Conservation (phyloP, 92 coral and sea anemone genomes). For the Paragorgia papillata region DNA sequence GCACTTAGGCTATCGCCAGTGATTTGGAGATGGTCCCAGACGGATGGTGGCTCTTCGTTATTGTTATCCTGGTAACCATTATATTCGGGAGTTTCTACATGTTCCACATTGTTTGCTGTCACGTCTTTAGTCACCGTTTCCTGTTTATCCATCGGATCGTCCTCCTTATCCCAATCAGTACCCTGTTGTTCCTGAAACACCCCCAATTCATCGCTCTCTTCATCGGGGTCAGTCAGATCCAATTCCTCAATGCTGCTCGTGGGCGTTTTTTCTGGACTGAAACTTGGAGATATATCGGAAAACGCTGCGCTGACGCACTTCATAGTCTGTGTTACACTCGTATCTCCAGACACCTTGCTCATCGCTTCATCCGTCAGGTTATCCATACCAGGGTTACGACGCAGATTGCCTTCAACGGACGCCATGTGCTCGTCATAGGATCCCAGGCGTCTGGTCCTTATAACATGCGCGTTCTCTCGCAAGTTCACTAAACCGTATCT, state of each 20-base stretch:
- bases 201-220: constrained; percentile 1
- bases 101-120: no score
- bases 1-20: neutral
- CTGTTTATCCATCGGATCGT: neutral
- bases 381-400: neutral
- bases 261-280: constrained; percentile 32
- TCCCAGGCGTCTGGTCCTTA: constrained; percentile 1
- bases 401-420: neutral
- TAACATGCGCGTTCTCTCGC: neutral
- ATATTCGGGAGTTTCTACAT: neutral
- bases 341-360: neutral
- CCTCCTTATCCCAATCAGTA: neutral
- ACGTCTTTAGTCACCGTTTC: no score
- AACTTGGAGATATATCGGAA: constrained; percentile 36
- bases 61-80: neutral
- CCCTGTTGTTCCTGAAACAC: neutral
- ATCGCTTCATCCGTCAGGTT: constrained; percentile 16
- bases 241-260: constrained; percentile 24
- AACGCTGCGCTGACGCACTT: constrained; percentile 38
- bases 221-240: constrained; percentile 10
- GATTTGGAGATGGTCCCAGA: neutral
- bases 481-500: constrained; percentile 21
- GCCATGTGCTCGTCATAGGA: constrained; percentile 11
- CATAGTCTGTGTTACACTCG: constrained; percentile 20
- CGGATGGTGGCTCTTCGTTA: neutral